Evolutionary conservation across 2,113 vertebrate species (phyloP).

Genomic region (Bambusicola thoracicus): DNA sequence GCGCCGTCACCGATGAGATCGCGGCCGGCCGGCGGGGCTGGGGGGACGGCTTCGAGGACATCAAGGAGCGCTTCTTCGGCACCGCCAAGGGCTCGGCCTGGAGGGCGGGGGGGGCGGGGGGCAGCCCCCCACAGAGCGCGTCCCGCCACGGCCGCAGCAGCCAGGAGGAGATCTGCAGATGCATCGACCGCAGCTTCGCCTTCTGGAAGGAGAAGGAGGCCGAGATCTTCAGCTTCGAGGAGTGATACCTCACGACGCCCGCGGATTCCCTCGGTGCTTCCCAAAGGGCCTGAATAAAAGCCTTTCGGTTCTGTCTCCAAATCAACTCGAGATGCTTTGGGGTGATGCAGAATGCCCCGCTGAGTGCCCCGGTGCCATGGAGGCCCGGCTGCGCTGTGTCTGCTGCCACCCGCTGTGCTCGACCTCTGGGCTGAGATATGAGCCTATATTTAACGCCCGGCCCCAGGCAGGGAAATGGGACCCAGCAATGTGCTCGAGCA

Average conservation of each 20-base stretch:
- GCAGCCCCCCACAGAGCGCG: conserved; percentile 43
- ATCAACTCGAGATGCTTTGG: not conserved
- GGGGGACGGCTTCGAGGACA: conserved; percentile 92
- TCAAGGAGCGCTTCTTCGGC: conserved; percentile 89
- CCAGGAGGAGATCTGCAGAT: conserved; percentile 91
- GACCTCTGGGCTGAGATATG: not conserved
- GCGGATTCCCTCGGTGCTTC: not conserved
- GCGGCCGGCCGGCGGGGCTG: conserved; percentile 88
- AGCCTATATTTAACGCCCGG: not conserved
- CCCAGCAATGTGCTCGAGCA: not conserved
- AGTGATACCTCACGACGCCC: not conserved
- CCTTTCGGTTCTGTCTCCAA: not conserved
- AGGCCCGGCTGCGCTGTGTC: not conserved
- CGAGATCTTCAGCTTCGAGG: conserved; percentile 90
- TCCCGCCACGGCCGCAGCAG: conserved; percentile 52
- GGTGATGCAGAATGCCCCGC: not conserved
- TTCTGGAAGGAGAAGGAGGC: conserved; percentile 99
- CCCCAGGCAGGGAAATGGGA: not conserved
- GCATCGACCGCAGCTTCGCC: conserved; percentile 94
- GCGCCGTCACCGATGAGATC: conserved; percentile 89
- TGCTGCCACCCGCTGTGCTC: not conserved
- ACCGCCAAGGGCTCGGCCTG: conserved; percentile 15
- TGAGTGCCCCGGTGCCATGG: too few species aligned
- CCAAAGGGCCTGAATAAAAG: not conserved
- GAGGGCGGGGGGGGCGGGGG: conserved; percentile 1